A percentile compares a stretch with the other conserved stretches of the same genome.
Conservation (phyloP, 2,888 invertebrate species). For the Nesidiocoris tenuis region DNA sequence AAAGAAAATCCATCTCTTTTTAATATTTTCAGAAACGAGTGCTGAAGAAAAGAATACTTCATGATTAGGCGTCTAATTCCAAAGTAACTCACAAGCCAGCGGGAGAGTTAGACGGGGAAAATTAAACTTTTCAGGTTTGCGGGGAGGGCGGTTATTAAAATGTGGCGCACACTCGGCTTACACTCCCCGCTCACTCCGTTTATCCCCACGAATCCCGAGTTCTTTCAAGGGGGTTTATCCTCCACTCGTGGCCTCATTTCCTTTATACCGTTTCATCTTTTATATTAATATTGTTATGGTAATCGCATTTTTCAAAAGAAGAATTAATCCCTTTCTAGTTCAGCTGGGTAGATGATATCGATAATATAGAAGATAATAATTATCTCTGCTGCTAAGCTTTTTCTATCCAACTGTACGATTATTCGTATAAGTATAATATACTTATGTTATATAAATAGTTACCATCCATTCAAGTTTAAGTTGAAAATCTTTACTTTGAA, state of each 20-base stretch:
- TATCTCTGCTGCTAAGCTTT: too few relatives aligned
- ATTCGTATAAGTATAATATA: too few relatives aligned
- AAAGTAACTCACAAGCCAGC: constrained; percentile 12
- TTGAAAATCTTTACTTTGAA: too few relatives aligned
- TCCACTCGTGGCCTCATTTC: background rate
- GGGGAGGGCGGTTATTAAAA: constrained; percentile 11
- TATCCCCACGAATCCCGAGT: background rate
- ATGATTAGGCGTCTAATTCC: constrained; percentile 21
- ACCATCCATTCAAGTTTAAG: too few relatives aligned
- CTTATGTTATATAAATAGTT: too few relatives aligned
- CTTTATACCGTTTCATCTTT: background rate
- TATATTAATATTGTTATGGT: background rate
- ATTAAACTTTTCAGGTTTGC: constrained; percentile 9
- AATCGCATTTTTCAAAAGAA: too few relatives aligned
- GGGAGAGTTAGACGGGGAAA: constrained; percentile 20
- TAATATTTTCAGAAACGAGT: too few relatives aligned
- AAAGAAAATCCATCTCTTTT: background rate
- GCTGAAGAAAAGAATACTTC: constrained; percentile 2
- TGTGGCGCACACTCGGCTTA: constrained; percentile 26
- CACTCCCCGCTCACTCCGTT: background rate
- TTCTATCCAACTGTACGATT: too few relatives aligned
- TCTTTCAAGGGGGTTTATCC: background rate
- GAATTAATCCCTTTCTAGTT: too few relatives aligned
- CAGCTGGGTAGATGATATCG: too few relatives aligned
- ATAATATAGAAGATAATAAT: too few relatives aligned